Conservation (phyloP, 2,888 invertebrate species). For the Tachina grossa region DNA sequence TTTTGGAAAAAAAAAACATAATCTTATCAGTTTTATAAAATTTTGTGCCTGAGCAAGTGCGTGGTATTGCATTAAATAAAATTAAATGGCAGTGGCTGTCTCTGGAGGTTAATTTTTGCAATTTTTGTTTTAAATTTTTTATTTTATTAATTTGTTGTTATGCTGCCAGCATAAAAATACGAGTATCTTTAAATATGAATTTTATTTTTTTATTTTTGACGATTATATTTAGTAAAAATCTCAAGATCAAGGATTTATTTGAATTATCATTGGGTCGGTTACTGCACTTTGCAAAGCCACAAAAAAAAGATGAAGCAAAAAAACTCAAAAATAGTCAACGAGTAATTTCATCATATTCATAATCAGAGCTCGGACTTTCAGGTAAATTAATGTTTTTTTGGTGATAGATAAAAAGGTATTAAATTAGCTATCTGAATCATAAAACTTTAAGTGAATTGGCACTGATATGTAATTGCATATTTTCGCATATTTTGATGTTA, state of each 20-base stretch:
- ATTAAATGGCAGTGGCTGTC: neutral
- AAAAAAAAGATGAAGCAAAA: conserved; percentile 32
- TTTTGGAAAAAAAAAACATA: conserved; percentile 40
- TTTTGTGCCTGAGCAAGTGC: conserved; percentile 6
- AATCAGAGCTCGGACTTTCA: neutral
- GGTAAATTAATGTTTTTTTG: no score
- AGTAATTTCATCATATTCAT: conserved; percentile 57
- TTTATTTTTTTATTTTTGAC: neutral
- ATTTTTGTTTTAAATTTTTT: no score
- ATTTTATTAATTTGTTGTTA: conserved; percentile 13
- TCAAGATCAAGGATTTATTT: conserved; percentile 78
- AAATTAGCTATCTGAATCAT: no score
- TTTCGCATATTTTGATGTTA: no score
- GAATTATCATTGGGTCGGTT: conserved; percentile 77
- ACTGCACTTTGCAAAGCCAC: conserved; percentile 74
- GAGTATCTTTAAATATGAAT: neutral
- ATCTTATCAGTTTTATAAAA: conserved; percentile 60
- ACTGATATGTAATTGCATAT: no score
- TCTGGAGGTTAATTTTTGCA: conserved; percentile 4
- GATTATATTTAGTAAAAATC: conserved; percentile 54
- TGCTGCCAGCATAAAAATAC: conserved; percentile 43
- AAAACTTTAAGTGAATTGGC: no score
- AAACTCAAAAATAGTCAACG: conserved; percentile 66
- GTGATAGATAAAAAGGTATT: no score
- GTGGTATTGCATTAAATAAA: conserved; percentile 21